Base-by-base conservation (phyloP, 2,797 vertebrate species). In the Heliangelus exortis region DNA sequence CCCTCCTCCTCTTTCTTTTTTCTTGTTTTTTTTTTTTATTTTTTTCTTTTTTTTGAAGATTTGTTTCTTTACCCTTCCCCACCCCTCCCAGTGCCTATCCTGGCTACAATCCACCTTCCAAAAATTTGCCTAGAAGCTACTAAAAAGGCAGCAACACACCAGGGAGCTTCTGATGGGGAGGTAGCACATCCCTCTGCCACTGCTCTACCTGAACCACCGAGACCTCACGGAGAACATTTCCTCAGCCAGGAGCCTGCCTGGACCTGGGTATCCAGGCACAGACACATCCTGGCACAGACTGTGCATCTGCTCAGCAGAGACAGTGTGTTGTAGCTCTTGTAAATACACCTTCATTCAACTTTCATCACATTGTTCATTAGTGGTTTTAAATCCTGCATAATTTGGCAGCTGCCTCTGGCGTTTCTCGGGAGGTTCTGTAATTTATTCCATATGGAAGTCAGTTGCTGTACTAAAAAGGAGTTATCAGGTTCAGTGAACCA, bases 381-480 rank as follows among this genome's bases (percentile, higher is more conserved):
- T 92, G 93, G 84, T 75, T 75, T 89, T 79, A 67, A 34, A 33
- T 95, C 89, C 20, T 76, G 88, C 95, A 90, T 91, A 93, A 94
- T 93, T 93, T 89, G 90, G 93, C 93, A 96, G 95, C 92, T 76
- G 87, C 95, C 88, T 85, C 91, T 90, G 92, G 93, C 96, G 20
- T 93, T 92, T 92, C 82, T 90, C 74, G 48, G 83, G 69, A 84
- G 92, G 93, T 86, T 61, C 92, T 73, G 87, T 73, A 87, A 91
- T 80, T 75, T 78, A 47, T 90, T 96, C 95, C 86, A 94, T 93
- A 80, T 95, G 92, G 94, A 95, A 93, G 90, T 95, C 84, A 89
- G 72, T 75, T 33, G 76, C 92, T 54, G 87, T 77, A 93, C 91
- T 76, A 55, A 83, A 39, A 51, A 67, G 75, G 89, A 71, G 55